Conservation (phyloP, 2,888 invertebrate species). For the Pristionchus maxplancki region DNA sequence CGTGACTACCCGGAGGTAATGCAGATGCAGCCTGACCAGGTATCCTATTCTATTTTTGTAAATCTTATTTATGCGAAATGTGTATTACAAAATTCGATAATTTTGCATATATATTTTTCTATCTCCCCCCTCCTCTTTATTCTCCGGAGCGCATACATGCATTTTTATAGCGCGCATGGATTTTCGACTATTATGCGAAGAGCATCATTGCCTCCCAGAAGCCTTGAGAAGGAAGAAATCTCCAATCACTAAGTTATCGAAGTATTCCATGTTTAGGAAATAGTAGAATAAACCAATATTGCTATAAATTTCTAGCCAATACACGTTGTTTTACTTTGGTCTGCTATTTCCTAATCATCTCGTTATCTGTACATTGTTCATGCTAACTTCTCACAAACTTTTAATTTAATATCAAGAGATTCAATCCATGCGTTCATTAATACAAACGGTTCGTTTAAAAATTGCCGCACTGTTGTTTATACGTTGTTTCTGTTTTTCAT, state of each 20-base stretch:
- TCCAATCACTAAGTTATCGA: background rate
- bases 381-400: background rate
- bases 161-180: background rate
- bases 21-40: background rate
- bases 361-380: background rate
- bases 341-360: conserved; percentile 3
- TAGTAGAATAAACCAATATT: background rate
- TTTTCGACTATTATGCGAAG: background rate
- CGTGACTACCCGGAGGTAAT: background rate
- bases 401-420: background rate
- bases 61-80: no score
- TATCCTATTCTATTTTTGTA: background rate
- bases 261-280: background rate
- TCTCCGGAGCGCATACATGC: no score
- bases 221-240: background rate
- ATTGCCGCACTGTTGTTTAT: background rate
- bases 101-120: no score
- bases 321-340: background rate
- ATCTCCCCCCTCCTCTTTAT: no score
- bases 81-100: no score
- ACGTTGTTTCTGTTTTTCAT: background rate
- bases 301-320: no score
- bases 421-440: background rate
- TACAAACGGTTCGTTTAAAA: background rate
- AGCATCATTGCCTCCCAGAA: conserved; percentile 15